Evolutionary conservation across 2,888 invertebrate genomes (phyloP).

Genomic region (Sphaeridia pumilis): DNA sequence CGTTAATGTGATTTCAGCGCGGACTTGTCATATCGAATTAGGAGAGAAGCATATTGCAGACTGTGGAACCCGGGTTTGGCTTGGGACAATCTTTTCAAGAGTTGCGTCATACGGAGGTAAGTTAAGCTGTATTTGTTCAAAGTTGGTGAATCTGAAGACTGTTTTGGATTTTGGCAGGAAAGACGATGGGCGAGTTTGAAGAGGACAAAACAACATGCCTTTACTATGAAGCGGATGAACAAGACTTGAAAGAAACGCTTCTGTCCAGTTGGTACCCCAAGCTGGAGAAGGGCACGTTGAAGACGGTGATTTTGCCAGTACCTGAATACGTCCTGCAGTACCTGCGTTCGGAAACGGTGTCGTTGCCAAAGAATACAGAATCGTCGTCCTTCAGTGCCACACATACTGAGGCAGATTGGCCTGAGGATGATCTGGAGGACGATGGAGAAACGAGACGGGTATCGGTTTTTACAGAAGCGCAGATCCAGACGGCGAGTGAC

Average conservation of each 20-base stretch:
- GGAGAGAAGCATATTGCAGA: too few relatives aligned
- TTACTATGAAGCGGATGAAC: slow-evolving; percentile 10
- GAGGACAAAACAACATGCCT: slow-evolving; percentile 4
- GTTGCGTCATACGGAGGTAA: too few relatives aligned
- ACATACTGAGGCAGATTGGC: not conserved
- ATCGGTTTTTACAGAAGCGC: slow-evolving; percentile 8
- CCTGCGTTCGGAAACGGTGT: slow-evolving; percentile 37
- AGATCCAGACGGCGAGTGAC: slow-evolving; percentile 5
- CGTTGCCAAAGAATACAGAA: slow-evolving; percentile 21
- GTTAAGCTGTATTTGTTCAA: too few relatives aligned
- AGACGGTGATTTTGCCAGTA: slow-evolving; percentile 41
- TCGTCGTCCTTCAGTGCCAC: slow-evolving; percentile 13
- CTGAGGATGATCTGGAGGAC: slow-evolving; percentile 29
- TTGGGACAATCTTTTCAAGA: too few relatives aligned
- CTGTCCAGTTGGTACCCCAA: slow-evolving; percentile 43
- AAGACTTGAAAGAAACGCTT: slow-evolving; percentile 17
- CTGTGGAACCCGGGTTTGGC: too few relatives aligned
- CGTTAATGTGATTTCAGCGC: too few relatives aligned
- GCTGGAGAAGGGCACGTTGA: slow-evolving; percentile 42
- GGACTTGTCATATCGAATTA: too few relatives aligned
- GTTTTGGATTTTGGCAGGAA: too few relatives aligned
- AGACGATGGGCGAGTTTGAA: slow-evolving; percentile 2
- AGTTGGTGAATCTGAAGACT: too few relatives aligned
- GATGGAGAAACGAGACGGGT: slow-evolving; percentile 32
- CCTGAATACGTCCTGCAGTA: slow-evolving; percentile 46